Conservation (phyloP, 2,113 vertebrate species). For the Hippocampus zosterae region DNA sequence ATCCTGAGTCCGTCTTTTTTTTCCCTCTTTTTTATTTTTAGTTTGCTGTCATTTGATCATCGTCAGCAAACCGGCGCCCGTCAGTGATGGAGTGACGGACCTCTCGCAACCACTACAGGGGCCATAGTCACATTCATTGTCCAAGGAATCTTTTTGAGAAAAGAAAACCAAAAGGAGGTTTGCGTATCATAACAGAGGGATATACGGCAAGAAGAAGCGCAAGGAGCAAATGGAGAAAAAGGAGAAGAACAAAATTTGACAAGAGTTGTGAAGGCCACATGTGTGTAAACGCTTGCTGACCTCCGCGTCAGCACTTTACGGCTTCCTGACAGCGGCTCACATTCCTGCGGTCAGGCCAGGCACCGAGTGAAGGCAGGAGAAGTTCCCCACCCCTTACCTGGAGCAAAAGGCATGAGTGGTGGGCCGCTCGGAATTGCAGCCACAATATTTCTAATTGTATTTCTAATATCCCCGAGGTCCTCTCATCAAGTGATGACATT, state of each 20-base stretch:
- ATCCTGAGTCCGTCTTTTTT: too few species aligned
- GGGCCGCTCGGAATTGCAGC: constrained; percentile 53
- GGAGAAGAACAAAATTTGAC: constrained; percentile 12
- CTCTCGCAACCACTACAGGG: background rate
- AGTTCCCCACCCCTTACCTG: constrained; percentile 40
- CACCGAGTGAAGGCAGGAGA: constrained; percentile 13
- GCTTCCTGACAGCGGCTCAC: constrained; percentile 63
- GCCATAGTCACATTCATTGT: background rate
- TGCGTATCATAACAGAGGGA: constrained; percentile 6
- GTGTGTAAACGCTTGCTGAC: constrained; percentile 67
- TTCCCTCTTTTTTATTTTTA: too few species aligned
- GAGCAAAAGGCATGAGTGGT: constrained; percentile 39
- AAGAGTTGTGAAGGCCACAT: constrained; percentile 66
- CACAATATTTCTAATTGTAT: constrained; percentile 63
- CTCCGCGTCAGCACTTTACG: constrained; percentile 70
- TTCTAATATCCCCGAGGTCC: constrained; percentile 42
- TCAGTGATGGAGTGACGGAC: too few species aligned
- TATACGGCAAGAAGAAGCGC: constrained; percentile 12
- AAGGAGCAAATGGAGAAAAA: constrained; percentile 42
- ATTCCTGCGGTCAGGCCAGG: constrained; percentile 63
- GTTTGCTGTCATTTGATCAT: too few species aligned
- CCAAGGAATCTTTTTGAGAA: constrained; percentile 4
- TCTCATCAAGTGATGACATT: constrained; percentile 41
- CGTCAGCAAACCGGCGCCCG: too few species aligned
- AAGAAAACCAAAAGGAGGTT: background rate